A percentile compares a stretch with the other conserved stretches of the same genome.
Conservation (phyloP, 2,888 invertebrate species). For the Microctonus aethiopoides region DNA sequence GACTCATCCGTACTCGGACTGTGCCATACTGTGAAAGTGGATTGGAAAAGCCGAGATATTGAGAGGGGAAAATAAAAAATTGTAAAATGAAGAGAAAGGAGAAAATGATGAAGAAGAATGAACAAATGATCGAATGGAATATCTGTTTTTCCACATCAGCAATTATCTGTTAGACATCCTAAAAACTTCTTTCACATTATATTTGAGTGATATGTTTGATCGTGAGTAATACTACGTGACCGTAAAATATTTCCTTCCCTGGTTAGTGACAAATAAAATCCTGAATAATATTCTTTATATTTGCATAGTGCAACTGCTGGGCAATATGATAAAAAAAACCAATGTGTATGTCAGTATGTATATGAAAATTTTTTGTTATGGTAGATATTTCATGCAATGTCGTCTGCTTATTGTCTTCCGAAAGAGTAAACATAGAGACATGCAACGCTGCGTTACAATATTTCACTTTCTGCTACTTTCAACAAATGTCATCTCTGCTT, state of each 20-base stretch:
- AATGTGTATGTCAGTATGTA: too few relatives aligned
- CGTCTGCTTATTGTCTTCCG: slow-evolving; percentile 27
- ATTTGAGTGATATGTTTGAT: not conserved
- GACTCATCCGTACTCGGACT: slow-evolving; percentile 8
- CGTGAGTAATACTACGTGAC: not conserved
- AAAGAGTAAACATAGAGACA: slow-evolving; percentile 15
- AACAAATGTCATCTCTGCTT: too few relatives aligned
- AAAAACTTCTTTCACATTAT: not conserved
- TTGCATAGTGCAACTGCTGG: not conserved
- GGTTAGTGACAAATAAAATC: not conserved
- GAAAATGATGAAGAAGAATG: too few relatives aligned
- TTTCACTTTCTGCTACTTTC: not conserved
- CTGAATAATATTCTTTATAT: not conserved
- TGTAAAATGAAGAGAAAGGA: slow-evolving; percentile 36
- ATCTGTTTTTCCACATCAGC: slow-evolving; percentile 56
- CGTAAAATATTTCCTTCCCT: not conserved
- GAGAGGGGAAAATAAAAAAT: not conserved
- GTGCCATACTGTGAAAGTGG: not conserved
- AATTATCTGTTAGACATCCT: slow-evolving; percentile 37
- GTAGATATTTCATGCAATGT: not conserved
- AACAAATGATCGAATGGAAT: slow-evolving; percentile 11
- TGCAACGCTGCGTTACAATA: not conserved
- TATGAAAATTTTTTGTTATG: too few relatives aligned
- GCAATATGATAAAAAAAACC: not conserved
- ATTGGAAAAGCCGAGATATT: not conserved